Conservation (phyloP, 2,113 vertebrate genomes). For the Microcebus griseorufus region DNA sequence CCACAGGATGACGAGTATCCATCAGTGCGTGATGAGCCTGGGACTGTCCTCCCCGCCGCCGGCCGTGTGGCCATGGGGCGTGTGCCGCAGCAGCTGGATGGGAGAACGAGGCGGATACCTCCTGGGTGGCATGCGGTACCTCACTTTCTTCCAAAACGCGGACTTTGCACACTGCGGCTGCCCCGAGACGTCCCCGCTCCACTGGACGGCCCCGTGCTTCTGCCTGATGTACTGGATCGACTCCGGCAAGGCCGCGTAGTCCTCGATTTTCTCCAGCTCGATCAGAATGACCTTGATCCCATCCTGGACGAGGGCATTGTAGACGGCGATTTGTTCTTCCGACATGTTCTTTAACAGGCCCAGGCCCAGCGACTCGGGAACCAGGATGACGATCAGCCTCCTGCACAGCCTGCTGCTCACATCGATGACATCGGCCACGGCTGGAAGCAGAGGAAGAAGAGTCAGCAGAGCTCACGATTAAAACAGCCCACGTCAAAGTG, state of each 20-base stretch:
- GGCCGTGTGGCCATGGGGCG: fast-evolving
- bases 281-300: constrained; percentile 90
- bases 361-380: constrained; percentile 61
- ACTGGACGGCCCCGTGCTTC: constrained; percentile 89
- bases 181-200: constrained; percentile 80
- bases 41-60: fast-evolving
- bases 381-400: constrained; percentile 88
- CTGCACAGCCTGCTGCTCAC: constrained; percentile 89
- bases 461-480: not conserved
- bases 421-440: constrained; percentile 86
- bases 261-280: constrained; percentile 88
- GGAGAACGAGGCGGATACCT: constrained; percentile 5
- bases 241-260: constrained; percentile 86
- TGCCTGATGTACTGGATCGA: constrained; percentile 90
- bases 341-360: constrained; percentile 76
- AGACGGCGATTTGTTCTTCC: constrained; percentile 87
- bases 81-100: not conserved
- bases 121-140: constrained; percentile 90
- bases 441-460: constrained; percentile 79
- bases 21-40: fast-evolving
- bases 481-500: not conserved
- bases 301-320: constrained; percentile 88
- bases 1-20: fast-evolving
- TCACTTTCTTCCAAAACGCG: constrained; percentile 92
- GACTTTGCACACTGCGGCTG: constrained; percentile 79